A percentile compares a stretch with the other conserved stretches of the same genome.
phyloP scores from a whole-genome alignment of 2,888 invertebrate species.

The Loripinus fragilis region DNA sequence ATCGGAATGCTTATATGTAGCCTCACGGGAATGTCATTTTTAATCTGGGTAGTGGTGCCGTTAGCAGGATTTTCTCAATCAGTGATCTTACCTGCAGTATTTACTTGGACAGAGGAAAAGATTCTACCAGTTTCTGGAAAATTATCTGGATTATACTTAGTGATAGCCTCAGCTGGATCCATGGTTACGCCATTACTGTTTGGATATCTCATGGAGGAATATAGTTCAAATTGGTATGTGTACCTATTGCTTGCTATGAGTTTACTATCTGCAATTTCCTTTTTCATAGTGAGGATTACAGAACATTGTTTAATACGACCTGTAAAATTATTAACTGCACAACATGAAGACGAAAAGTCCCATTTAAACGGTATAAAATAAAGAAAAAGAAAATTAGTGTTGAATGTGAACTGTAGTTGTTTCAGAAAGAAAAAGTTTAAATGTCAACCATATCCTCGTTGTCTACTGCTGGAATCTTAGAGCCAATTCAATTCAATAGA shows the following conservation, averaged over 20 bases:
- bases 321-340: neutral
- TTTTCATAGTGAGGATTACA: neutral
- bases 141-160: conserved; percentile 15
- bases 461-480: no score
- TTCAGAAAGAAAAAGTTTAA: no score
- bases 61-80: conserved; percentile 4
- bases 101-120: conserved; percentile 19
- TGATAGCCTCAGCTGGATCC: conserved; percentile 13
- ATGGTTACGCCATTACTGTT: conserved; percentile 12
- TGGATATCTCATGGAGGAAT: conserved; percentile 20
- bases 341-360: no score
- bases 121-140: conserved; percentile 14
- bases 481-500: no score
- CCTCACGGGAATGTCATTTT: neutral
- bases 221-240: neutral
- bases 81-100: conserved; percentile 2
- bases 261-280: neutral
- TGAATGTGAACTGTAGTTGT: no score
- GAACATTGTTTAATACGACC: neutral
- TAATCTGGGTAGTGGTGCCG: conserved; percentile 12
- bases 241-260: conserved; percentile 3
- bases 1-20: conserved; percentile 4
- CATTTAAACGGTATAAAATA: no score
- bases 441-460: no score
- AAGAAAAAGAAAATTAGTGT: no score